phyloP scores from a whole-genome alignment of 2,888 invertebrate species.

The Anticlea derivata region DNA sequence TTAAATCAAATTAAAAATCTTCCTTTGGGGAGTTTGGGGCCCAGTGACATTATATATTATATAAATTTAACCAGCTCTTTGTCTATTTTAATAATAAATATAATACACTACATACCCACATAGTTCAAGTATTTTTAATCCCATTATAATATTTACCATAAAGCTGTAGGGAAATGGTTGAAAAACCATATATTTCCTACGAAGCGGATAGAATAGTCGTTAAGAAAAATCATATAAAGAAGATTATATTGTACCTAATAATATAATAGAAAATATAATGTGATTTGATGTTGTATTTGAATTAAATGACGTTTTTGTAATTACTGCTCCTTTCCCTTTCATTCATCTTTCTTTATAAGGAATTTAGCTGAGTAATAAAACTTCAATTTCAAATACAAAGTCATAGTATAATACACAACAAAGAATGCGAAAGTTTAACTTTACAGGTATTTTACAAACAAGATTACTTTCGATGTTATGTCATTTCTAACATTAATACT shows the following conservation, averaged over 20 bases:
- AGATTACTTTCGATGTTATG: background rate
- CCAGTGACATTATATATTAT: slow-evolving; percentile 53
- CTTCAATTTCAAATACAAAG: slow-evolving; percentile 19
- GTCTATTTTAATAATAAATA: slow-evolving; percentile 68
- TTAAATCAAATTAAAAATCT: slow-evolving; percentile 48
- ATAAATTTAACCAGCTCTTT: slow-evolving; percentile 52
- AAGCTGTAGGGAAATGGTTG: slow-evolving; percentile 24
- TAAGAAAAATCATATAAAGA: slow-evolving; percentile 70
- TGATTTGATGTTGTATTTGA: slow-evolving; percentile 84
- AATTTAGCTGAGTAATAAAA: slow-evolving; percentile 35
- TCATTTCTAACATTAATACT: background rate
- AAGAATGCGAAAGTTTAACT: slow-evolving; percentile 3
- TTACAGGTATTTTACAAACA: slow-evolving; percentile 24
- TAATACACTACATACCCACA: slow-evolving; percentile 44
- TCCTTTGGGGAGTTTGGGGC: slow-evolving; percentile 69
- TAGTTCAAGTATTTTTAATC: slow-evolving; percentile 57
- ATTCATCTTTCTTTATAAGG: slow-evolving; percentile 31
- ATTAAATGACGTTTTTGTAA: slow-evolving; percentile 81
- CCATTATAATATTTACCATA: slow-evolving; percentile 45
- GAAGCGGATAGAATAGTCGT: slow-evolving; percentile 54
- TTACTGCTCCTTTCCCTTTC: slow-evolving; percentile 73
- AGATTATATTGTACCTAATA: slow-evolving; percentile 66
- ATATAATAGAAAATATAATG: slow-evolving; percentile 83
- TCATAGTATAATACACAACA: slow-evolving; percentile 28
- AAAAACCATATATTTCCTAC: slow-evolving; percentile 51